Percentiles rank a stretch among this genome's conserved stretches.
phyloP scores from a whole-genome alignment of 2,113 vertebrate genomes.

The Perca fluviatilis region DNA sequence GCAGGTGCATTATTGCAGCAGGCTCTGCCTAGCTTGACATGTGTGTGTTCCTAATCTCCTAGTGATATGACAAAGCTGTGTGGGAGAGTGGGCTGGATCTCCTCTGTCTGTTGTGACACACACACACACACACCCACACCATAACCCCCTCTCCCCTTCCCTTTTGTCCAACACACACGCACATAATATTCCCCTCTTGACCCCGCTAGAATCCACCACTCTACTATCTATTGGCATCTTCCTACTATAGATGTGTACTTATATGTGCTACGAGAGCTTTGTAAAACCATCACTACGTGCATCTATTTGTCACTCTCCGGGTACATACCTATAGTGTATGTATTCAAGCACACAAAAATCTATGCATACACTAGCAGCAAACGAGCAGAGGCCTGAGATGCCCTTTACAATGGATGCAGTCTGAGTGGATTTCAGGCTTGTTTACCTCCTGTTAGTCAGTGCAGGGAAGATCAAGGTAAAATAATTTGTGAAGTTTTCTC shows the following conservation, averaged over 20 bases:
- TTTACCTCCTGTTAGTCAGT: conserved; percentile 81
- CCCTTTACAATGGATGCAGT: conserved; percentile 3
- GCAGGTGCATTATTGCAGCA: conserved; percentile 84
- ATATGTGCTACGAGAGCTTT: conserved; percentile 30
- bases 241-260: conserved; percentile 49
- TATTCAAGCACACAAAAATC: conserved; percentile 8
- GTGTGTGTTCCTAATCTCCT: conserved; percentile 83
- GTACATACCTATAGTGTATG: neutral
- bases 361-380: conserved; percentile 17
- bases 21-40: conserved; percentile 78
- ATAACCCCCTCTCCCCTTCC: conserved; percentile 17
- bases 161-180: conserved; percentile 56
- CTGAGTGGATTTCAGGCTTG: conserved; percentile 34
- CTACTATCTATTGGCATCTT: conserved; percentile 42
- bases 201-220: conserved; percentile 56
- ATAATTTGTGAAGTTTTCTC: conserved; percentile 86
- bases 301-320: conserved; percentile 31
- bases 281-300: conserved; percentile 28
- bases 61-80: conserved; percentile 83
- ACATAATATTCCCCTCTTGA: conserved; percentile 62
- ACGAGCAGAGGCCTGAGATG: conserved; percentile 23
- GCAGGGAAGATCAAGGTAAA: conserved; percentile 86
- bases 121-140: conserved; percentile 35
- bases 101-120: conserved; percentile 72
- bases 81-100: conserved; percentile 72